Base-by-base conservation (phyloP, 1,140 invertebrate genomes). In the Gryllus bimaculatus region DNA sequence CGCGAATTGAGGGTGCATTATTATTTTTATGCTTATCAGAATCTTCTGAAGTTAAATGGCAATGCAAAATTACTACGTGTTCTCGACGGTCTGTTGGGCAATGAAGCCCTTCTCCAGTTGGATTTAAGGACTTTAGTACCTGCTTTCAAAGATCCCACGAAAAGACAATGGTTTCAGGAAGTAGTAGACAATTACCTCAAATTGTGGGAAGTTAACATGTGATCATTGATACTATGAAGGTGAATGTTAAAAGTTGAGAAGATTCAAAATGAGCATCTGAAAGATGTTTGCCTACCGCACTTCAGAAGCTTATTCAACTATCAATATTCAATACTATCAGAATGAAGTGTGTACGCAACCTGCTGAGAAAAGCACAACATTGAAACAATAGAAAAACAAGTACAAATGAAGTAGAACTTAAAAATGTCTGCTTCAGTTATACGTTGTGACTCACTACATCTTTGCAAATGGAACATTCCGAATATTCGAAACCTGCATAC, bases 101-200 rank as follows among this genome's bases (percentile, higher is more conserved):
- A 96, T 83, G 94, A 95, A 85, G 94, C 94, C 8, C 88, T 95
- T 78, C 86, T 96, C 66, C 92, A 94, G 85, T 85, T 95, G 79
- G 91, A 95, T 82, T 86, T 96, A 82, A 92, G 92, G 82, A 92
- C 93, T 74, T 86, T 96, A 78, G 89, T 91, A 48, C 90, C 92
- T 4, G 90, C 92, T 1, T 94, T 96, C 82, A 92, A 92, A 80
- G 91, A 95, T 81, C 87, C 86, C 7, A 85, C 89, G 10, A 92
- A 93, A 83, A 88, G 90, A 82, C 88, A 91, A 81, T 95, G 93
- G 93, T 95, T 95, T 85, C 90, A 93, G 79, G 93, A 95, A 87
- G 92, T 95, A 73, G 90, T 96, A 83, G 93, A 95, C 85, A 95
- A 96, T 88, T 93, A 94, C 86, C 89, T 94, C 83, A 94, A 94